Evolutionary conservation across 2,113 vertebrate genomes (phyloP), one percentile per base, ranked within the genome.

Genomic region (Nothoprocta pentlandii): DNA sequence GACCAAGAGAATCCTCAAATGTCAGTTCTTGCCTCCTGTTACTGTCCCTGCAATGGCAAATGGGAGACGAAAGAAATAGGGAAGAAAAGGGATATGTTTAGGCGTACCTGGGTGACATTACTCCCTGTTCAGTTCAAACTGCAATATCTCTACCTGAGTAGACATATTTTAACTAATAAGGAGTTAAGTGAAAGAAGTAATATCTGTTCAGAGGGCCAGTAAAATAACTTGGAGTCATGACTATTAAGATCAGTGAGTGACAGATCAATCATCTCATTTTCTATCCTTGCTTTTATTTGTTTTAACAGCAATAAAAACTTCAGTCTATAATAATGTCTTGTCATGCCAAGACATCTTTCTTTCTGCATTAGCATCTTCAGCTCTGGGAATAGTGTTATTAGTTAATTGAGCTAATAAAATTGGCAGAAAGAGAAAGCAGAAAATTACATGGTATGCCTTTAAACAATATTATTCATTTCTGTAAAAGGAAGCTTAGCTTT

Each of bases 31-130:
- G 12, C 7, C 3, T 10, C 10, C 61, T 88, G 15, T 14, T 80
- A 5, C n/a, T 51, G 2, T 53, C 41, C 16, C 4, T 89, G 9
- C 16, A 26, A 6, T 12, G 49, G 1, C 4, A 69, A 2, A 2
- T 51, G 78, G 56, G 54, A 75, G 80, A 39, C n/a, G 59, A 14
- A 36, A 16, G 4, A 16, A 13, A 44, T 39, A 39, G 5, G 25
- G 9, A 28, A 32, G 46, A 32, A 32, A 12, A 25, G 21, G 1
- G 11, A 84, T 2, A 47, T 67, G 49, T 80, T 86, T 28, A 26
- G 2, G 6, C 58, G 9, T 3, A 15, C 0, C 0, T 6, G 56
- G 4, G 2, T 74, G 32, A 25, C n/a, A 23, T 8, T 9, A 4
- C 36, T 82, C 39, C 14, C 20, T 70, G 8, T 53, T 67, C 16